A percentile compares a stretch with the other conserved stretches of the same genome.
Evolutionary conservation across 2,797 vertebrate genomes (phyloP).

Genomic region (Alectoris magna): DNA sequence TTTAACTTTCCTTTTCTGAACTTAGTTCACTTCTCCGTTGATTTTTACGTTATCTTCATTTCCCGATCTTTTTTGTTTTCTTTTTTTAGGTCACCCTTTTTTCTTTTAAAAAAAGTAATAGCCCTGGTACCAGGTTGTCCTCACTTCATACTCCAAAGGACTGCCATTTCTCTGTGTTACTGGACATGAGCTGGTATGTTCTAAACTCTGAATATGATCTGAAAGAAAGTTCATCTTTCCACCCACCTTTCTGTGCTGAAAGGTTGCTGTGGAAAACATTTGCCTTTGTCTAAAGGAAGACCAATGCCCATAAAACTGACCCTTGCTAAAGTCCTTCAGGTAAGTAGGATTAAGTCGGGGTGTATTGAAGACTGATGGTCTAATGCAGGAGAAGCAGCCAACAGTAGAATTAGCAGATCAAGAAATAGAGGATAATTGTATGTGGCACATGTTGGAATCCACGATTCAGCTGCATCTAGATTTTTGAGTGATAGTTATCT

Average conservation of each 20-base stretch:
- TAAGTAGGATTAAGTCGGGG: neutral
- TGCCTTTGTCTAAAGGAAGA: neutral
- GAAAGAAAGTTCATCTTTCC: constrained; percentile 1
- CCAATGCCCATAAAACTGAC: neutral
- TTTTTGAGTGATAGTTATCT: neutral
- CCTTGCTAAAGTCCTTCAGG: neutral
- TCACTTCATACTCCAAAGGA: constrained; percentile 45
- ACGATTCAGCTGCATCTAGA: neutral
- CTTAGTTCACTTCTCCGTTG: neutral
- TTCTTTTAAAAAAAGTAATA: neutral
- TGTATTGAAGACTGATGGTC: neutral
- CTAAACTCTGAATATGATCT: constrained; percentile 29
- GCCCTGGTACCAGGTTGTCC: constrained; percentile 21
- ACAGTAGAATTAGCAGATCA: neutral
- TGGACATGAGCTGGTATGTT: constrained; percentile 30
- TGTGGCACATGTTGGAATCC: neutral
- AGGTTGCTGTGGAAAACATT: constrained; percentile 5
- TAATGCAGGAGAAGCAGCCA: neutral
- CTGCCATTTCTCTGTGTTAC: constrained; percentile 49
- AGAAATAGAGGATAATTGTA: neutral
- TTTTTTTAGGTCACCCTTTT: neutral
- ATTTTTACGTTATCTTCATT: constrained; percentile 12
- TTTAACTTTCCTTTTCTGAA: neutral
- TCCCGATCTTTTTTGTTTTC: neutral
- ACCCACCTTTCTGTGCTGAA: neutral